Base-by-base conservation (phyloP, 2,888 invertebrate genomes). In the Callosobruchus maculatus region DNA sequence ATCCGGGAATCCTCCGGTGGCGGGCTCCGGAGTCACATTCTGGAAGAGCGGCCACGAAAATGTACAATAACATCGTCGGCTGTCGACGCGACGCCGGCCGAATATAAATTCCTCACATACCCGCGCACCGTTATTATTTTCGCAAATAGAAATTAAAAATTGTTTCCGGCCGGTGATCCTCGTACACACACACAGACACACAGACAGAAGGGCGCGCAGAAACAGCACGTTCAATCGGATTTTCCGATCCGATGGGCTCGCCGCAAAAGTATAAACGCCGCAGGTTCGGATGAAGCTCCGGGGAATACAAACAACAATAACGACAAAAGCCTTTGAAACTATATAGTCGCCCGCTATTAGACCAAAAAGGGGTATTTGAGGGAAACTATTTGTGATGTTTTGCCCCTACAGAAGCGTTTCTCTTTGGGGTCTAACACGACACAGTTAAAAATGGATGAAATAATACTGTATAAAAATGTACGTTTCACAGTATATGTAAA, bases 81-180 rank as follows among this genome's bases (percentile, higher is more conserved):
- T 49, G 49, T 13, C 13, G 49, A 18, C 49, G 13, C 74, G 67
- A 81, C 83, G 81, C 78, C 78, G 78, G 77, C 80, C 79, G 83
- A 84, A 85, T 85, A 85, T 84, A 84, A 84, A 85, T 85, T 85
- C 85, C 81, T 82, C 80, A 83, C 84, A 85, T 84, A 84, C 84
- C 84, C 81, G 74, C 76, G 74, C 75, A 79, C 82, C 79, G 83
- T 85, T 85, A 84, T 84, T 84, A 84, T 85, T 85, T 85, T 78
- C 78, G 83, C 84, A 84, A 85, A 86, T 85, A 84, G 83, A 85
- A 86, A 85, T 86, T 85, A 85, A 85, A 85, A 84, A 86, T 86
- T 86, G 83, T 80, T 85, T 84, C 84, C 85, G 78, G 82, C 81
- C 77, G 78, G 79, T 81, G 83, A 81, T 81, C 84, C 81, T 80